These are phyloP conservation scores for Maccullochella peelii DNA, from an alignment of 2,113 vertebrate genomes.

Conservation along the genomic window DNA sequence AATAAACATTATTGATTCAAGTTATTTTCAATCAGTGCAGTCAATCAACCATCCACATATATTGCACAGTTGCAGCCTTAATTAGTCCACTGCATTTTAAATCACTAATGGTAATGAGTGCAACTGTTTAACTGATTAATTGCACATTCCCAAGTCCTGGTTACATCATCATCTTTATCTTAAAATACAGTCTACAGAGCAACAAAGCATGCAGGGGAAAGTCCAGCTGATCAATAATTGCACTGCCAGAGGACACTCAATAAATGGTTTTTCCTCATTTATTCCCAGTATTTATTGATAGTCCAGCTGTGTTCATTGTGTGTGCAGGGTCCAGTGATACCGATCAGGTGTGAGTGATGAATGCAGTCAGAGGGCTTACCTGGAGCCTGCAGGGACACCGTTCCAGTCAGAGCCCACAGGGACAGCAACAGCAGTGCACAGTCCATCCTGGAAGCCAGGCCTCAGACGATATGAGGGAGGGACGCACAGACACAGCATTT, in stretches of 20 bases:
- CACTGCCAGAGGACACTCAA: not conserved
- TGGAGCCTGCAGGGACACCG: slow-evolving; percentile 67
- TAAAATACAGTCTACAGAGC: not conserved
- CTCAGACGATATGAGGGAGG: slow-evolving; percentile 74
- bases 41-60: not conserved
- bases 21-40: not conserved
- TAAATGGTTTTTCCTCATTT: not conserved
- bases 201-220: not conserved
- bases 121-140: slow-evolving; percentile 20
- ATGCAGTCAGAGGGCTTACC: slow-evolving; percentile 68
- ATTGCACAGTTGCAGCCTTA: not conserved
- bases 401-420: slow-evolving; percentile 76
- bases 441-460: slow-evolving; percentile 77
- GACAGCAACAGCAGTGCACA: slow-evolving; percentile 76
- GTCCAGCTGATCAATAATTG: not conserved
- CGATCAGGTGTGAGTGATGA: slow-evolving; percentile 28
- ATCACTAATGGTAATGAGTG: not conserved
- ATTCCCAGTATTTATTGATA: not conserved
- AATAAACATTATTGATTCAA: not conserved
- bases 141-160: not conserved
- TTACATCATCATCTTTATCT: not conserved
- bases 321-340: not conserved
- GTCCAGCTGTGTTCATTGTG: not conserved
- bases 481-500: slow-evolving; percentile 59
- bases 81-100: not conserved